phyloP scores from a whole-genome alignment of 2,797 vertebrate genomes.

The Sardinella longiceps region DNA sequence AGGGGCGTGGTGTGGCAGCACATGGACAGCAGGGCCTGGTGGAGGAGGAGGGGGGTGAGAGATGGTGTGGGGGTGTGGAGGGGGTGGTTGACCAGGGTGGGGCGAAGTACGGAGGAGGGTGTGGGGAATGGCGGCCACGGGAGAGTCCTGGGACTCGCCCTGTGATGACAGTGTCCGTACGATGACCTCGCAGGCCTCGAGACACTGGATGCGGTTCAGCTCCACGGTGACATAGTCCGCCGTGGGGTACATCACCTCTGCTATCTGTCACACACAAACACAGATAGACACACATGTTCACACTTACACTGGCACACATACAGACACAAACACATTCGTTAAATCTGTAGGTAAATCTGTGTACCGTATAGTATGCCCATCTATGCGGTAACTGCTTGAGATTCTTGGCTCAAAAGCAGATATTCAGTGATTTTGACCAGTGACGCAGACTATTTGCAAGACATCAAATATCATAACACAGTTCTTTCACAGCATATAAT shows the following conservation, averaged over 20 bases:
- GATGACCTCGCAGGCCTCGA: slow-evolving; percentile 87
- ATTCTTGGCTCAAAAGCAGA: background rate
- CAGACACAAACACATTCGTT: slow-evolving; percentile 23
- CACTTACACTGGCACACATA: slow-evolving; percentile 8
- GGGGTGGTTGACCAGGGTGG: slow-evolving; percentile 65
- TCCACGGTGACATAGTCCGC: slow-evolving; percentile 86
- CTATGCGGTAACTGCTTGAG: background rate
- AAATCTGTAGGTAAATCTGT: background rate
- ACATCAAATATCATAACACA: background rate
- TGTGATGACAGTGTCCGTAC: slow-evolving; percentile 93
- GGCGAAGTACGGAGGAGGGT: slow-evolving; percentile 87
- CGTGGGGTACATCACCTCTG: slow-evolving; percentile 88
- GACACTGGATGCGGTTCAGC: slow-evolving; percentile 82
- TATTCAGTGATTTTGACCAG: no score
- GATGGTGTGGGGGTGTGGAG: slow-evolving; percentile 60
- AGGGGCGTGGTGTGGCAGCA: slow-evolving; percentile 68
- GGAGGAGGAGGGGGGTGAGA: slow-evolving; percentile 64
- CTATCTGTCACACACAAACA: slow-evolving; percentile 78
- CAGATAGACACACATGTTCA: background rate
- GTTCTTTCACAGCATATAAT: background rate
- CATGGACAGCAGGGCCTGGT: slow-evolving; percentile 52
- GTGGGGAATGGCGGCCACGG: slow-evolving; percentile 80
- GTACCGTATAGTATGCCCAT: background rate
- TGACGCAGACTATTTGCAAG: background rate
- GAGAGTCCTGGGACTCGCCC: slow-evolving; percentile 93